Percentiles rank a stretch among this genome's conserved stretches.
These are phyloP conservation scores for Eidolon helvum DNA, from an alignment of 2,113 vertebrate genomes.

Conservation along the genomic window DNA sequence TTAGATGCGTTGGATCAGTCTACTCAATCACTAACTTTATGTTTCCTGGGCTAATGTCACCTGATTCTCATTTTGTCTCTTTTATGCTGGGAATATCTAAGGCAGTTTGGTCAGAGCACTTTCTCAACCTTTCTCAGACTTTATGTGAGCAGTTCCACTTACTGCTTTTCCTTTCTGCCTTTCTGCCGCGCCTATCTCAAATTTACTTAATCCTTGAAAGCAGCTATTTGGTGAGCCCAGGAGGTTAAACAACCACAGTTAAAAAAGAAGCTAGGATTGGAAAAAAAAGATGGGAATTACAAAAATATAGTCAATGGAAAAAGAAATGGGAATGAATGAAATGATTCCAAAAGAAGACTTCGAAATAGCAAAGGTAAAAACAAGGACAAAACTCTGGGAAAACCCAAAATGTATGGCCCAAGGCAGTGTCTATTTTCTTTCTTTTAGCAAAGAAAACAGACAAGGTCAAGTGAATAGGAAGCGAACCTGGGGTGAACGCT, in stretches of 20 bases:
- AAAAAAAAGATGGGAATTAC: background rate
- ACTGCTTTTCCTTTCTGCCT: background rate
- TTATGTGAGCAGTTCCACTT: background rate
- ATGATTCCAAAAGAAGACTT: background rate
- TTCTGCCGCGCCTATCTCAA: background rate
- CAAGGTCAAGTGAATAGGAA: background rate
- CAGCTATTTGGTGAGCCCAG: background rate
- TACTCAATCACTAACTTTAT: background rate
- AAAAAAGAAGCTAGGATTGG: background rate
- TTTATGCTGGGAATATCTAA: too few relatives aligned
- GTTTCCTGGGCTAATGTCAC: background rate
- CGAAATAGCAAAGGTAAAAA: background rate
- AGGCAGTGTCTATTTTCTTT: background rate
- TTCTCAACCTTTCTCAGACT: background rate
- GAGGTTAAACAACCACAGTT: background rate
- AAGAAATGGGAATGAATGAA: background rate
- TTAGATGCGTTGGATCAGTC: background rate
- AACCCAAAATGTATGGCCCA: background rate
- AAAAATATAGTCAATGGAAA: background rate
- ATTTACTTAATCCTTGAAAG: background rate
- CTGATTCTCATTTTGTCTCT: background rate
- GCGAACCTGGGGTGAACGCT: background rate
- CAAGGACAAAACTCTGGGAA: background rate
- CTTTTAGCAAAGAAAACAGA: background rate
- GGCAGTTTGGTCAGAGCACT: background rate